Base-by-base conservation (phyloP, 2,113 vertebrate genomes). In the Lepus europaeus region DNA sequence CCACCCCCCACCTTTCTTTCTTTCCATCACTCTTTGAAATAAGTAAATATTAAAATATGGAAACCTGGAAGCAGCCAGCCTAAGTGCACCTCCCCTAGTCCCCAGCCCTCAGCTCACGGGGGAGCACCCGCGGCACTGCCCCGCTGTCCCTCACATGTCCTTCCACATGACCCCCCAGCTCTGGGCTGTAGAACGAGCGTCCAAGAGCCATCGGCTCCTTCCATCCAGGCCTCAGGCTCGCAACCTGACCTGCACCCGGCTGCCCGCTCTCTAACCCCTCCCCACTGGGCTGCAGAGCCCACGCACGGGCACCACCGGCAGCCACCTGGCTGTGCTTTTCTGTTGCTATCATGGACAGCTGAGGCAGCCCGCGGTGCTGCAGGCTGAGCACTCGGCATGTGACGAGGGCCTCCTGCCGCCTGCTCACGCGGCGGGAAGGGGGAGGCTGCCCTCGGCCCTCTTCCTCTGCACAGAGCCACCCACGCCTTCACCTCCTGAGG, bases 341-440 rank as follows among this genome's bases (percentile, higher is more conserved):
- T 89, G 87, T 63, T 89, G 74, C 66, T 64, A 36, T 68, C 53
- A 78, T 63, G 56, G 68, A 89, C 39, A 79, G 33, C 36, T 77
- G 39, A 64, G 86, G 59, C 72, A 23, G 85, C 70, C 74, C 85
- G 74, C 59, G 53, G 70, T 13, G 74, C 70, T 45, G 73, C 17
- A n/a, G 1, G 3, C 70, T 74, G 85, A 53, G 69, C 70, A 86
- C 31, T 72, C 22, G 83, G 83, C 66, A n/a, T 13, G 51, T 73
- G n/a, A 31, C 23, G 69, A 87, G 23, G 68, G n/a, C 84, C 73
- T 72, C 33, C 39, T 39, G 84, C 45, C 56, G 36, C 84, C 72
- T 61, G 59, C 59, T 4, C 59, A 51, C 33, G 36, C 25, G 59
- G 56, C 23, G 39, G 51, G 51, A 51, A 14, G 13, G 56, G 45